Percentiles rank a stretch among this genome's conserved stretches.
These are phyloP conservation scores for Plumapathes pennacea DNA, from an alignment of 92 coral and sea anemone species.

Conservation along the genomic window DNA sequence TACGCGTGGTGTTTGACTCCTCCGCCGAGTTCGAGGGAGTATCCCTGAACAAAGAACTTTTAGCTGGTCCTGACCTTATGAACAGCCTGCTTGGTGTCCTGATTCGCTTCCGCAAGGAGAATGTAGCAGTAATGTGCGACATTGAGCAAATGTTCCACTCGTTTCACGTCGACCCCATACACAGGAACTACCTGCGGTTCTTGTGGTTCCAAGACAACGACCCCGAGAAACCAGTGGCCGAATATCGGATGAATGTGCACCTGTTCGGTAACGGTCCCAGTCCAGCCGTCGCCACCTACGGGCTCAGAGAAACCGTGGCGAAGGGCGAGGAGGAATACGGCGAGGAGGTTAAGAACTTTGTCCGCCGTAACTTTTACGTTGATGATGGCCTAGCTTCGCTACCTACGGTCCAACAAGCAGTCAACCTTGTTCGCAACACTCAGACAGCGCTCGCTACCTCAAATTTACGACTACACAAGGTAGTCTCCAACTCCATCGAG, in stretches of 20 bases:
- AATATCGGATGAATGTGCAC: slow-evolving; percentile 69
- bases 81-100: slow-evolving; percentile 52
- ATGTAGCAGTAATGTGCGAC: too few relatives aligned
- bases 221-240: slow-evolving; percentile 30
- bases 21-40: slow-evolving; percentile 33
- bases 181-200: slow-evolving; percentile 59
- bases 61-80: slow-evolving; percentile 62
- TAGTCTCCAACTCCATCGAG: slow-evolving; percentile 31
- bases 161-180: slow-evolving; percentile 53
- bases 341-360: slow-evolving; percentile 23
- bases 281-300: slow-evolving; percentile 61
- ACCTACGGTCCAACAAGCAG: slow-evolving; percentile 7
- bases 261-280: slow-evolving; percentile 61
- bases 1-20: slow-evolving; percentile 60
- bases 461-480: slow-evolving; percentile 44
- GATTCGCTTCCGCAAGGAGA: too few relatives aligned
- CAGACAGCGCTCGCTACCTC: slow-evolving; percentile 34
- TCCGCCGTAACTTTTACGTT: slow-evolving; percentile 39
- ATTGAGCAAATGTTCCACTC: slow-evolving; percentile 45
- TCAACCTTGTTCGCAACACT: slow-evolving; percentile 31
- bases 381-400: slow-evolving; percentile 42
- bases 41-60: slow-evolving; percentile 53
- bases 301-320: slow-evolving; percentile 42
- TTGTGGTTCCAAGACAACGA: slow-evolving; percentile 61
- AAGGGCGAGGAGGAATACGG: slow-evolving; percentile 43